Conservation (phyloP, 30 jellyfish, hydroid and myxozoan genomes). For the Hydractinia echinata region DNA sequence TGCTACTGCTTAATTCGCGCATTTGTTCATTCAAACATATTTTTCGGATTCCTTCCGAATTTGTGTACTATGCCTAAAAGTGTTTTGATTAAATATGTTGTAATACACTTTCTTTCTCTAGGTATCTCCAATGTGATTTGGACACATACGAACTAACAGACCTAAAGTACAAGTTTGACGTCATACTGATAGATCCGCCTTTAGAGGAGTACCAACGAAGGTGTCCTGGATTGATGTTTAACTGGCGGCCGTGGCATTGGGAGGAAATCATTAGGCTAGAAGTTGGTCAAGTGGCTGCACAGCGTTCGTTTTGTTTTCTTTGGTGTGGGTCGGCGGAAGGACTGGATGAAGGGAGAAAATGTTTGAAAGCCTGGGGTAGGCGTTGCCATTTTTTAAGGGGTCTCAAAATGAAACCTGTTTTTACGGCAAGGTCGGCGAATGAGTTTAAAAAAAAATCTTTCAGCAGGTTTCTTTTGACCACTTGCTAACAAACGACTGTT, state of each 20-base stretch:
- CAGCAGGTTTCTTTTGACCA: not conserved
- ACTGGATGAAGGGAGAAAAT: conserved; percentile 85
- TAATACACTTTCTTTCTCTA: conserved; percentile 1
- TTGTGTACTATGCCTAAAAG: no score
- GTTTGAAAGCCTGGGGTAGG: conserved; percentile 92
- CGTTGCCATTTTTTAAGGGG: not conserved
- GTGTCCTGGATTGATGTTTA: conserved; percentile 91
- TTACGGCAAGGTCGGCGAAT: not conserved
- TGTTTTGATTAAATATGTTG: no score
- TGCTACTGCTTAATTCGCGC: no score
- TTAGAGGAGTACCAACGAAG: conserved; percentile 90
- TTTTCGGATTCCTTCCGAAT: no score
- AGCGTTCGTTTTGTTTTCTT: conserved; percentile 82
- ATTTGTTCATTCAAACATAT: no score
- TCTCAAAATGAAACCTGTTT: not conserved
- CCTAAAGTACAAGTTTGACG: conserved; percentile 84
- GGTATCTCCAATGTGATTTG: conserved; percentile 89
- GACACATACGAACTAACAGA: conserved; percentile 76
- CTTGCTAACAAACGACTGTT: not conserved
- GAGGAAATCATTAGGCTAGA: conserved; percentile 92
- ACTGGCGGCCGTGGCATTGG: conserved; percentile 98
- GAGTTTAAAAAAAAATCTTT: not conserved
- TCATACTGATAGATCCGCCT: conserved; percentile 92
- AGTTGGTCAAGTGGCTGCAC: conserved; percentile 90
- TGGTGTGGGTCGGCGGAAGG: conserved; percentile 99